Conservation (phyloP, 2,888 invertebrate genomes). For the Penaeus monodon region DNA sequence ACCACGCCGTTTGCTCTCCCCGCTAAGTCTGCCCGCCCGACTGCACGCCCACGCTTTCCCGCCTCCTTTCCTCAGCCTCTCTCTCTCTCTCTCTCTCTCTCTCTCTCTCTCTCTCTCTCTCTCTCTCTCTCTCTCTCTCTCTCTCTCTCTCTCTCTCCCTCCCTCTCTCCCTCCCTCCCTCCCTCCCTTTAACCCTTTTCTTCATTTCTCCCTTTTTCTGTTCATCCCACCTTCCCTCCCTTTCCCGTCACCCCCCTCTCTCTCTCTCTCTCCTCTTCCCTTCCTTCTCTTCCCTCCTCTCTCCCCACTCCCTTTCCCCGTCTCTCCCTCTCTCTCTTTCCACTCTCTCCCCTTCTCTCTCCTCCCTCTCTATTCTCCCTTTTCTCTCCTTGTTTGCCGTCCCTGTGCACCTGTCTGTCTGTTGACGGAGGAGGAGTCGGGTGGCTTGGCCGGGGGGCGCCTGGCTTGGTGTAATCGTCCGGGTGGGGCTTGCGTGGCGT, state of each 20-base stretch:
- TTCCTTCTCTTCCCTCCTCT: too few relatives aligned
- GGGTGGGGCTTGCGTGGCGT: too few relatives aligned
- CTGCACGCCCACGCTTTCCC: not conserved
- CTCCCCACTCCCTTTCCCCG: not conserved
- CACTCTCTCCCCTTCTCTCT: not conserved
- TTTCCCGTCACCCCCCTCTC: too few relatives aligned
- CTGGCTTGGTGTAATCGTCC: too few relatives aligned
- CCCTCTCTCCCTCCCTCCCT: not conserved
- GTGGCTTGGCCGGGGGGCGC: too few relatives aligned
- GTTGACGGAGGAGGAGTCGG: too few relatives aligned
- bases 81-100: not conserved
- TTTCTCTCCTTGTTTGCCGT: too few relatives aligned
- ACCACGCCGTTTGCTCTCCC: not conserved
- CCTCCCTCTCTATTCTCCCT: too few relatives aligned
- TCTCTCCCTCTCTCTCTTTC: too few relatives aligned
- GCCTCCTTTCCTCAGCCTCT: not conserved
- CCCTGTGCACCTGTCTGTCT: too few relatives aligned
- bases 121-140: not conserved
- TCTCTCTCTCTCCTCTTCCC: too few relatives aligned
- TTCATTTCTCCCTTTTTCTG: not conserved
- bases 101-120: not conserved
- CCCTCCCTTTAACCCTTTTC: not conserved
- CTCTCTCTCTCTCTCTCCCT: not conserved
- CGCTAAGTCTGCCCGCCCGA: not conserved
- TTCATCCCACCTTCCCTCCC: not conserved